A percentile compares a stretch with the other conserved stretches of the same genome.
phyloP scores from a whole-genome alignment of 2,888 invertebrate species.

The Trichogramma evanescens region DNA sequence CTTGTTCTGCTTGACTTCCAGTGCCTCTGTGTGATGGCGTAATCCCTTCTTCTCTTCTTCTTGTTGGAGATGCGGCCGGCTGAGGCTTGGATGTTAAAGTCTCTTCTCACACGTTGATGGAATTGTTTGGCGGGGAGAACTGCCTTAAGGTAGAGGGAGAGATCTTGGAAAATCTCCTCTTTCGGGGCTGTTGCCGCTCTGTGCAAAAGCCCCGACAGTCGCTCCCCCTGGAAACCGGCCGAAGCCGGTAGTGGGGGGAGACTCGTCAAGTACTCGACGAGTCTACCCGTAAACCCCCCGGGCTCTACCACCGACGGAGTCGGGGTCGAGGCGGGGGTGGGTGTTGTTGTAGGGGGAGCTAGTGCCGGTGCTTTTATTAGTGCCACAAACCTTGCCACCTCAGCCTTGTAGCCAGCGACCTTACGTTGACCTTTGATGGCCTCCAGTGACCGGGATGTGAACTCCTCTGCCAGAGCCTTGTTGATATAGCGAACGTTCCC shows the following conservation, averaged over 20 bases:
- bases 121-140: neutral
- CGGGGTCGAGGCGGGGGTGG: too few relatives aligned
- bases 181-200: neutral
- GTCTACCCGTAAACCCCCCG: too few relatives aligned
- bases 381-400: neutral
- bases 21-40: conserved; percentile 9
- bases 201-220: neutral
- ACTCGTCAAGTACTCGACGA: too few relatives aligned
- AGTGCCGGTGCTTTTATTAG: too few relatives aligned
- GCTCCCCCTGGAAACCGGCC: neutral
- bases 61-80: neutral
- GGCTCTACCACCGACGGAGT: too few relatives aligned
- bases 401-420: neutral
- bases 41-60: conserved; percentile 13
- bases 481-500: conserved; percentile 6
- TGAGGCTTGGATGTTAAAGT: neutral
- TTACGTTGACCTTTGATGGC: conserved; percentile 9
- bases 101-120: too few relatives aligned
- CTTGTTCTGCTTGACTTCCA: conserved; percentile 20
- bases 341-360: too few relatives aligned
- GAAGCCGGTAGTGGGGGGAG: too few relatives aligned
- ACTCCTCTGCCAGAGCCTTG: conserved; percentile 1
- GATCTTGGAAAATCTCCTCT: neutral
- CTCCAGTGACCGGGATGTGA: conserved; percentile 7
- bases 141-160: neutral